A percentile compares a stretch with the other conserved stretches of the same genome.
phyloP scores from a whole-genome alignment of 2,113 vertebrate species.

The Myanophis thanlyinensis region DNA sequence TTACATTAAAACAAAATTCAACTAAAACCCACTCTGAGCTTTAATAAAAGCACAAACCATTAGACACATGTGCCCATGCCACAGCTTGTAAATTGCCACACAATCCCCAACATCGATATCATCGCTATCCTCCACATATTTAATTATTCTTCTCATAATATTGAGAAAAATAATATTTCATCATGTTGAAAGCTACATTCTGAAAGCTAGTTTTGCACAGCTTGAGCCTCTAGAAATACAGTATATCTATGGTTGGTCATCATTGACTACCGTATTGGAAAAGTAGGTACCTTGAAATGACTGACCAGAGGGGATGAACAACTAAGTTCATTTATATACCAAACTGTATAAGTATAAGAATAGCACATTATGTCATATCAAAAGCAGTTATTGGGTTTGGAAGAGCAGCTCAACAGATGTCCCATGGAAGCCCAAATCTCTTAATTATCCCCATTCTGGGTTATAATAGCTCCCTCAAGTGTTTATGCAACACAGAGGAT shows the following conservation, averaged over 20 bases:
- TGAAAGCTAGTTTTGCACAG: neutral
- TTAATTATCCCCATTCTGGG: neutral
- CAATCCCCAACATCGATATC: neutral
- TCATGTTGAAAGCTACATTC: neutral
- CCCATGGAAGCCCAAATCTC: neutral
- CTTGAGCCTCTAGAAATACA: neutral
- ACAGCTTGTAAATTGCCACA: neutral
- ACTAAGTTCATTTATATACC: neutral
- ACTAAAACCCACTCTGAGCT: neutral
- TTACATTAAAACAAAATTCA: neutral
- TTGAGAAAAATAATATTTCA: too few relatives aligned
- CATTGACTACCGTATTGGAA: neutral
- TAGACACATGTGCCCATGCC: neutral
- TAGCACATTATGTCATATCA: neutral
- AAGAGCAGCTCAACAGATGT: neutral
- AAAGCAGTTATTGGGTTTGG: neutral
- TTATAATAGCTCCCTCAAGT: neutral
- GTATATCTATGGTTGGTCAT: neutral
- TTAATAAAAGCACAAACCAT: neutral
- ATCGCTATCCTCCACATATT: neutral
- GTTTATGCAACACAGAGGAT: neutral
- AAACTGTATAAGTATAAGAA: neutral
- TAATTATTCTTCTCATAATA: neutral
- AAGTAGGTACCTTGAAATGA: neutral
- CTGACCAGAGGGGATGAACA: neutral